phyloP scores from a whole-genome alignment of 2,797 vertebrate genomes.

The Sorex maritimensis region DNA sequence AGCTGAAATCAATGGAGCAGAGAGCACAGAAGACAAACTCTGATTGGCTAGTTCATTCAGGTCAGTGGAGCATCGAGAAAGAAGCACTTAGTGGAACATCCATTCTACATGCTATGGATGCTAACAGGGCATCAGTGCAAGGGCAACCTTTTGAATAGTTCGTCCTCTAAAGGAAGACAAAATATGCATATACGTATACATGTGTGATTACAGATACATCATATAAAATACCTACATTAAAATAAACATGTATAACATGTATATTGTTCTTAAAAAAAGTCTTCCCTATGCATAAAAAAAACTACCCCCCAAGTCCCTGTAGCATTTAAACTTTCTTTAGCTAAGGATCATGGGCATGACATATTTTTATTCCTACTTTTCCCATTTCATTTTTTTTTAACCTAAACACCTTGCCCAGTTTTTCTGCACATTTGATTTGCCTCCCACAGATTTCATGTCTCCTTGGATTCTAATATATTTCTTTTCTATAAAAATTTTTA shows the following conservation, averaged over 20 bases:
- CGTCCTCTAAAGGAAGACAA: not conserved
- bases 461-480: not conserved
- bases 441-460: not conserved
- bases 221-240: no score
- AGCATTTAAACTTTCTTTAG: not conserved
- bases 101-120: not conserved
- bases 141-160: not conserved
- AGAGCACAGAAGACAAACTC: conserved; percentile 53
- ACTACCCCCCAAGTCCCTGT: not conserved
- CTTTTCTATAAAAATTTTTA: conserved; percentile 43
- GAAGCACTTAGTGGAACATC: not conserved
- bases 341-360: not conserved
- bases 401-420: not conserved
- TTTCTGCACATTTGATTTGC: not conserved
- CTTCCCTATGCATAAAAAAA: conserved; percentile 20
- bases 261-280: not conserved
- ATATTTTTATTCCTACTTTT: not conserved
- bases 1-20: conserved; percentile 47
- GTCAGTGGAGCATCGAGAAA: conserved; percentile 38
- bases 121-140: not conserved
- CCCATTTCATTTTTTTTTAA: not conserved
- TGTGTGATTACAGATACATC: not conserved
- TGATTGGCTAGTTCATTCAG: conserved; percentile 62
- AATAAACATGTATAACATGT: not conserved
- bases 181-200: not conserved